Conservation (phyloP, 2,797 vertebrate species). For the Okamejei kenojei region DNA sequence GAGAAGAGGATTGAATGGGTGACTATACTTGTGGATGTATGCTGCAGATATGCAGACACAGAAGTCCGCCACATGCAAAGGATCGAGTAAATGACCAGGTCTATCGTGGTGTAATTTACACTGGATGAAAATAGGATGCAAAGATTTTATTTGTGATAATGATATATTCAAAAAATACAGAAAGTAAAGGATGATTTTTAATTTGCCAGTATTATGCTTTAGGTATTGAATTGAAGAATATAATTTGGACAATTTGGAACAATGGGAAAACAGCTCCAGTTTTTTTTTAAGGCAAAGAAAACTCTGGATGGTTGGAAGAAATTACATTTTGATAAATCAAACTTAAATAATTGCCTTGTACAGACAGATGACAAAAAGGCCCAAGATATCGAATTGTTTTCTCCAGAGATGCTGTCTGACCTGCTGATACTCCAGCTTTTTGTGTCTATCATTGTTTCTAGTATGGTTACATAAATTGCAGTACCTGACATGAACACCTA, state of each 20-base stretch:
- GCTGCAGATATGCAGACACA: neutral
- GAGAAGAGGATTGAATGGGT: neutral
- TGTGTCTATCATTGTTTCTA: constrained; percentile 36
- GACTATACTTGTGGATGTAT: neutral
- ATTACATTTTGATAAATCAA: neutral
- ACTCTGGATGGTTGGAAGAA: neutral
- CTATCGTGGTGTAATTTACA: neutral
- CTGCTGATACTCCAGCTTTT: too few species aligned
- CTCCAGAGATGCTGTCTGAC: too few species aligned
- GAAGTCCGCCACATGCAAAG: neutral
- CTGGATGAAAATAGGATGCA: neutral
- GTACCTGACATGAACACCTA: constrained; percentile 63
- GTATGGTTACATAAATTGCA: constrained; percentile 64
- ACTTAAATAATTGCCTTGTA: neutral
- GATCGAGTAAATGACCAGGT: neutral
- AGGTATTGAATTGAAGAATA: neutral
- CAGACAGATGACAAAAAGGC: too few species aligned
- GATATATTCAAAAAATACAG: neutral
- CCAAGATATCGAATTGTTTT: constrained; percentile 59
- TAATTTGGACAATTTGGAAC: neutral
- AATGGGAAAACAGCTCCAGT: neutral
- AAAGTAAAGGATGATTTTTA: neutral
- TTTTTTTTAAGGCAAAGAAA: neutral
- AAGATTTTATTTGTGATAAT: neutral
- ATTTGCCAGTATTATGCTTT: too few species aligned